These are phyloP conservation scores for Mirounga angustirostris DNA, from an alignment of 2,113 vertebrate genomes.

Conservation along the genomic window DNA sequence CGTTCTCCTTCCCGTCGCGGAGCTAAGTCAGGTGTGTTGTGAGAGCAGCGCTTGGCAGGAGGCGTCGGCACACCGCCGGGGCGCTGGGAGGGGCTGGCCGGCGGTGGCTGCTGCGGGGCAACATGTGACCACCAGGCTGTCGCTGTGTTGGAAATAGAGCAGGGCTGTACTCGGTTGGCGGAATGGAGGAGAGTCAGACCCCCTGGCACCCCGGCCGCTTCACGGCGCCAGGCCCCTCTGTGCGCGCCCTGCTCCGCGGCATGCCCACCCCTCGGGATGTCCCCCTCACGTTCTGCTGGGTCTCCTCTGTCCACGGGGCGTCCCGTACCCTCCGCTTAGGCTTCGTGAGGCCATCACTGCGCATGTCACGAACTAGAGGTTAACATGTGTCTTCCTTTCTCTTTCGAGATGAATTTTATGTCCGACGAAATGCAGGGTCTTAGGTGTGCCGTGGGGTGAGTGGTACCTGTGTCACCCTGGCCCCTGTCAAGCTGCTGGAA, in stretches of 20 bases:
- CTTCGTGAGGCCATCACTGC: background rate
- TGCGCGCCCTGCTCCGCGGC: background rate
- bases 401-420: background rate
- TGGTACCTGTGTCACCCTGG: too few species aligned
- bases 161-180: background rate
- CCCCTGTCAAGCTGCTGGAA: background rate
- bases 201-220: too few species aligned
- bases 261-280: background rate
- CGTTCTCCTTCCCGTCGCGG: background rate
- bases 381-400: background rate
- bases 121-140: too few species aligned
- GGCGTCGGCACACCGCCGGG: background rate
- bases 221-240: background rate
- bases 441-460: background rate
- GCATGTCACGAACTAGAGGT: fast-evolving
- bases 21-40: background rate
- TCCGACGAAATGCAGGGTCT: background rate
- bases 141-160: background rate
- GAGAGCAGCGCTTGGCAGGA: background rate
- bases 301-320: too few species aligned
- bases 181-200: too few species aligned
- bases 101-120: too few species aligned
- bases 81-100: too few species aligned
- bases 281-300: too few species aligned
- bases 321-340: background rate